Percentiles rank a stretch among this genome's conserved stretches.
Evolutionary conservation across 2,113 vertebrate species (phyloP).

Genomic region (Poeciliopsis prolifica): DNA sequence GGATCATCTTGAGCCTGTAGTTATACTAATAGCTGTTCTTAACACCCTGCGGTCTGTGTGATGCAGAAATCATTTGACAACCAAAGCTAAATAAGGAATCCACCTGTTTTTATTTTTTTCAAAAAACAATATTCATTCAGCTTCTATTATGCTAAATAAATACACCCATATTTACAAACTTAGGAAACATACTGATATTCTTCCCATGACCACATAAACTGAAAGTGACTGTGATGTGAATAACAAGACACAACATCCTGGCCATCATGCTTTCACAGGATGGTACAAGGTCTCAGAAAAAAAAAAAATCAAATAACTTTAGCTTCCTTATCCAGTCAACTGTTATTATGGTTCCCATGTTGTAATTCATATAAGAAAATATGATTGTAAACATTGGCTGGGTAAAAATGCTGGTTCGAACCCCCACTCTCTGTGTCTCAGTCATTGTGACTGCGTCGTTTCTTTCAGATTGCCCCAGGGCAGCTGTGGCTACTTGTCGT

Average conservation of each 20-base stretch:
- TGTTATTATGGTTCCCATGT: no score
- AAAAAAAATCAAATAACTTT: no score
- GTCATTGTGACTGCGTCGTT: no score
- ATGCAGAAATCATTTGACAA: not conserved
- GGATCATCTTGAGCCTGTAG: conserved; percentile 19
- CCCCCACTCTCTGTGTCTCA: no score
- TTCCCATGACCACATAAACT: not conserved
- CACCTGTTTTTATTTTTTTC: not conserved
- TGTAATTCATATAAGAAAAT: no score
- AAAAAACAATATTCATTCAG: not conserved
- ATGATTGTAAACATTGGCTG: no score
- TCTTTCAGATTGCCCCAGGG: no score
- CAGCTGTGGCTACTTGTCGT: no score
- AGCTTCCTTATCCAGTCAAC: no score
- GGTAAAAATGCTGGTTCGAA: no score
- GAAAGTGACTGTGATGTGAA: not conserved
- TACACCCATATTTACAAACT: not conserved
- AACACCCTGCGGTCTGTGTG: not conserved
- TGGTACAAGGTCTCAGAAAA: not conserved
- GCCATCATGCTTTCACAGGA: not conserved
- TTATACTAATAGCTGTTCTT: conserved; percentile 26
- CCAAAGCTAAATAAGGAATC: not conserved
- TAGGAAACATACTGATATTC: not conserved
- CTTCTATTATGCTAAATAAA: not conserved
- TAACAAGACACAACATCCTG: not conserved